Evolutionary conservation across 2,888 invertebrate genomes (phyloP).

Genomic region (Neocrepidodera transversa): DNA sequence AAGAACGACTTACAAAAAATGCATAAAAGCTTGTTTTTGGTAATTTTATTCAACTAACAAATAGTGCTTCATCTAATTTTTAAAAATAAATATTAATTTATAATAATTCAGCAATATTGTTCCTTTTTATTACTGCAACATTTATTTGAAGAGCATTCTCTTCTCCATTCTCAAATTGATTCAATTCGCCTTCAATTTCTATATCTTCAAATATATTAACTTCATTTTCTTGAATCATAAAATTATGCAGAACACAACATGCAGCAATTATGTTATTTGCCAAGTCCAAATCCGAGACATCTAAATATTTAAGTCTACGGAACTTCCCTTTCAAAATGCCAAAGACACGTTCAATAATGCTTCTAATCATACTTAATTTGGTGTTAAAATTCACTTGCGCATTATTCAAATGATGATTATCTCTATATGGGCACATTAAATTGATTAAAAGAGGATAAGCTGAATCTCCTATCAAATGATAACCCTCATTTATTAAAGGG

Average conservation of each 20-base stretch:
- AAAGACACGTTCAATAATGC: no score
- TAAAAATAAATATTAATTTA: not conserved
- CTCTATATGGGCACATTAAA: conserved; percentile 2
- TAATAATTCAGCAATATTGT: not conserved
- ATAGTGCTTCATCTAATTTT: no score
- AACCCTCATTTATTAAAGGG: not conserved
- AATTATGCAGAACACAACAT: conserved; percentile 2
- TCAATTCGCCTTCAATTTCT: not conserved
- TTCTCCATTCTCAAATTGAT: not conserved
- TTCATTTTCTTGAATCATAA: conserved; percentile 3
- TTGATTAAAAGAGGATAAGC: not conserved
- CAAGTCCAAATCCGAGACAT: not conserved
- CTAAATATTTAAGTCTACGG: no score
- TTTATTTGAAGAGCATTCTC: no score
- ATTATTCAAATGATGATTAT: conserved; percentile 1
- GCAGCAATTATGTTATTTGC: conserved; percentile 6
- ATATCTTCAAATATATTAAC: not conserved
- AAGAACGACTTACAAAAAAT: no score
- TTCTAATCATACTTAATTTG: not conserved
- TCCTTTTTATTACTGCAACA: not conserved
- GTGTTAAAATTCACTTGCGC: not conserved
- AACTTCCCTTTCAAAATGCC: no score
- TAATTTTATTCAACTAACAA: no score
- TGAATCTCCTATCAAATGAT: conserved; percentile 2
- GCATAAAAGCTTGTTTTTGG: no score